Percentiles rank a stretch among this genome's conserved stretches.
Evolutionary conservation across 1,140 invertebrate genomes (phyloP).

Genomic region (Cydia fagiglandana): DNA sequence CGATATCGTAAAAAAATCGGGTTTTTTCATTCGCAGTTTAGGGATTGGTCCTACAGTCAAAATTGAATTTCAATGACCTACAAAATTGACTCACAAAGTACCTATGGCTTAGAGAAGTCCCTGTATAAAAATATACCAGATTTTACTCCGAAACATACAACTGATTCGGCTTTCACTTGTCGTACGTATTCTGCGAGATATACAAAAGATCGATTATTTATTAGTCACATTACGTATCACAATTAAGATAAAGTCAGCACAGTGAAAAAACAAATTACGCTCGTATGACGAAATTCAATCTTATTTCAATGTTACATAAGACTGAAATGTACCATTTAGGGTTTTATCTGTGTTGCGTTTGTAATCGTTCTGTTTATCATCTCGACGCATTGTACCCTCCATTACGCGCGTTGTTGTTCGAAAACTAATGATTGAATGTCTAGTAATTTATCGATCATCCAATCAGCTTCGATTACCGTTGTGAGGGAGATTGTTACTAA

Average conservation of each 20-base stretch:
- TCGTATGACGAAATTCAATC: background rate
- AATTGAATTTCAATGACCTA: too few species aligned
- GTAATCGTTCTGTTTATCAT: slow-evolving; percentile 4
- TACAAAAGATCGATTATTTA: slow-evolving; percentile 9
- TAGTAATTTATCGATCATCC: background rate
- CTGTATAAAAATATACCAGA: background rate
- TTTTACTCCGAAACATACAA: background rate
- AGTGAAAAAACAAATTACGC: slow-evolving; percentile 3
- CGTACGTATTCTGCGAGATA: background rate
- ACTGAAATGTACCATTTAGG: background rate
- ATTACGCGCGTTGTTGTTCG: slow-evolving; percentile 5
- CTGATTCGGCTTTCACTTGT: background rate
- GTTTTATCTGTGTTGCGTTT: background rate
- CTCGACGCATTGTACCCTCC: background rate
- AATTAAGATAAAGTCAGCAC: background rate
- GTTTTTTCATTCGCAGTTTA: too few species aligned
- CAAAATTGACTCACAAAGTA: too few species aligned
- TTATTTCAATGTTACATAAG: background rate
- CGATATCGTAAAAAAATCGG: too few species aligned
- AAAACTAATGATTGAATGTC: background rate
- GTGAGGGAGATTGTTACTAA: background rate
- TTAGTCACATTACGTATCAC: slow-evolving; percentile 6
- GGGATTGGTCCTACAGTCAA: too few species aligned
- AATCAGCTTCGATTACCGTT: background rate
- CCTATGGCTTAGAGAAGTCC: too few species aligned